Base-by-base conservation (phyloP, 2,113 vertebrate species). In the Malurus alboscapulatus region DNA sequence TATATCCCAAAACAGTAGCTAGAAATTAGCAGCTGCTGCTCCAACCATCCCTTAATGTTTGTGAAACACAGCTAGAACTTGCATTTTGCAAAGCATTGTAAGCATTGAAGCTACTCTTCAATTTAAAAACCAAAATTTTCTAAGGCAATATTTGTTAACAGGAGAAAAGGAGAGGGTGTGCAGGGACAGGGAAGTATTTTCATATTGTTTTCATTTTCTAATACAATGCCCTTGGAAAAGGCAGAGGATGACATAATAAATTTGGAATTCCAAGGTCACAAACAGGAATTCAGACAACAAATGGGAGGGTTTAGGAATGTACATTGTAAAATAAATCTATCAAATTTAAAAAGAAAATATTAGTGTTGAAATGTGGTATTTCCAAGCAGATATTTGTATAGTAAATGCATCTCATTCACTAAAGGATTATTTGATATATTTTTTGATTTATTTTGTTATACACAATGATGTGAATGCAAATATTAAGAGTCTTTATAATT, bases 201-300 rank as follows among this genome's bases (percentile, higher is more conserved):
- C 63, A 84, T 87, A 42, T 66, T 94, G 83, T 96, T 97, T 97
- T 95, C 71, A 94, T 95, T 96, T 96, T 97, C 95, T 94, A 87
- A 96, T 95, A 89, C 87, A 95, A 94, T 97, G 40, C 66, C 57
- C 93, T 96, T 90, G 84, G 74, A 94, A 92, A 93, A 96, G 92
- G 65, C 68, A 84, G 92, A 93, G 54, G 57, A 78, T 97, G 90
- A 97, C 95, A 97, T 92, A 57, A 90, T 93, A 82, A 95, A 94
- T 95, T 77, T 92, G 91, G 96, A 95, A 97, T 95, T 94, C 93
- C 83, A 95, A 85, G 89, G 82, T 95, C 90, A 95, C 96, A 97
- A 97, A 96, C 86, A 97, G 96, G 97, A 97, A 97, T 92, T 93
- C 93, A 94, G 87, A 88, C 91, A 95, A 77, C 88, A 97, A 92